Evolutionary conservation across 2,113 vertebrate genomes (phyloP), one percentile per base, ranked within the genome.

Genomic region (Sturnira hondurensis): DNA sequence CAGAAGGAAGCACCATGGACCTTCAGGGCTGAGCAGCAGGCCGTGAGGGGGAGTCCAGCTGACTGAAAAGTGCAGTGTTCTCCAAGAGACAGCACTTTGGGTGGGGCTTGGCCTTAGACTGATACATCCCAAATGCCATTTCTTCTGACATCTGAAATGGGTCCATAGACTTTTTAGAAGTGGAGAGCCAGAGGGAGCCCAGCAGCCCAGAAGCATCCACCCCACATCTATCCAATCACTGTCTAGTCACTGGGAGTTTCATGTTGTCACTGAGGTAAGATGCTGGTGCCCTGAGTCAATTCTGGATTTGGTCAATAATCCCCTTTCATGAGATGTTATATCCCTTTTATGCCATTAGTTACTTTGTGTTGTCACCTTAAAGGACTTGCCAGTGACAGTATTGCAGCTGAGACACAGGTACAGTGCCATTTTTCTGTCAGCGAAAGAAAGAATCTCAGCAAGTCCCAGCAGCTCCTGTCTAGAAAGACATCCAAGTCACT

Each of bases 1-100:
- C 45, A 89, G 56, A 84, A 73, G 56, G 63, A 98, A 96, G 65
- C 76, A 24, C 68, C 80, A 8, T 26, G 87, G 52, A 95, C 91
- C n/a, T 81, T 96, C 4, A 93, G 52, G 16, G 15, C 90, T 86
- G 94, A 93, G 82, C 20, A 92, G 56, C 54, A 91, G 77, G 97
- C 82, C 26, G 2, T 14, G 15, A 50, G 22, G 67, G 33, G 19
- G 33, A 83, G 41, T 50, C n/a, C 65, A 67, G 4, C 38, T 77
- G 38, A 71, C 43, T 22, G 31, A 61, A 45, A 63, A 61, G 1
- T 73, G 22, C 47, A 38, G 26, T n/a, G 4, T 4, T 91, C 10
- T 80, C 41, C 47, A 31, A 4, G 33, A 82, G 28, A 85, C 71
- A 92, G 63, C 7, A 4, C 15, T n/a, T 31, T n/a, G n/a, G 9